Percentiles rank a stretch among this genome's conserved stretches.
These are phyloP conservation scores for Bungarus multicinctus DNA, from an alignment of 2,113 vertebrate genomes.

Conservation along the genomic window DNA sequence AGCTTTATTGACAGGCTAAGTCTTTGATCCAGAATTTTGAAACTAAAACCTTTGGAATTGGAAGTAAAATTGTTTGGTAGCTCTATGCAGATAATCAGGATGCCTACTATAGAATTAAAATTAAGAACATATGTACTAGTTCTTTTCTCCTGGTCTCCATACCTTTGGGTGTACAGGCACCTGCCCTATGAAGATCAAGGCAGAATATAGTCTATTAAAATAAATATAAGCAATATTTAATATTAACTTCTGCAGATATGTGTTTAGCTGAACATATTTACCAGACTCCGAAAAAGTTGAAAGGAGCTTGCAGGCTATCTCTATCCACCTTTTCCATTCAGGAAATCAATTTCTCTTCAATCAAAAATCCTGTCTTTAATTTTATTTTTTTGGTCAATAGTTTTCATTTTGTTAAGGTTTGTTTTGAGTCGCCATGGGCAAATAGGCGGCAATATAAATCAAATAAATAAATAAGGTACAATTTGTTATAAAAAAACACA, in stretches of 20 bases:
- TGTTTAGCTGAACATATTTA: neutral
- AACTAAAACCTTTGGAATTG: neutral
- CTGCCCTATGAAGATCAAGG: neutral
- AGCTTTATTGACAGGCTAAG: neutral
- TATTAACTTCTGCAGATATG: neutral
- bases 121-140: neutral
- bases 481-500: neutral
- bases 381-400: neutral
- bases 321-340: neutral
- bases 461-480: neutral
- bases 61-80: neutral
- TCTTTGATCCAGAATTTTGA: neutral
- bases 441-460: no score
- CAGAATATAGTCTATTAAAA: neutral
- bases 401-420: neutral
- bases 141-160: neutral
- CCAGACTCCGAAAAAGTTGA: neutral
- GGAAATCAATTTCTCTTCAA: neutral
- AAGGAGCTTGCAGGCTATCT: neutral
- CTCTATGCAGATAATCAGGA: neutral
- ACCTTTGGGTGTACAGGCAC: neutral
- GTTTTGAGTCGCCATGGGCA: no score
- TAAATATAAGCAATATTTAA: neutral
- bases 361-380: neutral
- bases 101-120: neutral